Evolutionary conservation across 2,113 vertebrate species (phyloP), one percentile per base, ranked within the genome.

Genomic region (Rhinolophus sinicus): DNA sequence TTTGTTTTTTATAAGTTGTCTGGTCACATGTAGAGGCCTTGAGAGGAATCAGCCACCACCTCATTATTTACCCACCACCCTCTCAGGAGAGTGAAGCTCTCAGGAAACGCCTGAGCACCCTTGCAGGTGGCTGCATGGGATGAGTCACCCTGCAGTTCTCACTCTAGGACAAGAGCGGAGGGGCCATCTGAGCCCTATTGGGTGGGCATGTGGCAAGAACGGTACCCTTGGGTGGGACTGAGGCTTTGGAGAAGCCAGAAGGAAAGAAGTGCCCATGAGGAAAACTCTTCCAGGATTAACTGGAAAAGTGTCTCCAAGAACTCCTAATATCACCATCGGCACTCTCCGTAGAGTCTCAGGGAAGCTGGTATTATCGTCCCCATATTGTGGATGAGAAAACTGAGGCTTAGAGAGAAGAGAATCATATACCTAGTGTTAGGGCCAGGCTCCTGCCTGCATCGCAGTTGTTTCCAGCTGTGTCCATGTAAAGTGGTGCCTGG

Each of bases 221-320:
- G 28, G 16, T 2, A 33, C 21, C 6, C 21, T 70, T 30, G 75
- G 24, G 14, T 6, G 40, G 38, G 16, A 40, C 1, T 0, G 0
- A 62, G 35, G 14, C 78, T 72, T 14, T 4, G 7, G 33, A 60
- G 47, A n/a, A 56, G 28, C 18, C 8, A 22, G 67, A 58, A 54
- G 30, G 16, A 76, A 75, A 75, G 65, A 44, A 15, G 11, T 13
- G 4, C 19, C 9, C 16, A 5, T 24, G 50, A 44, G 18, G 6
- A 24, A 56, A 26, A 7, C 15, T 54, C 65, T 7, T 22, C 64
- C 14, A 21, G 3, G 11, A 30, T 8, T 30, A 47, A 64, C 73
- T 44, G 6, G n/a, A 58, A 76, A 54, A 38, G 12, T 8, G 14
- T 3, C 52, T 52, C 40, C 28, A n/a, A 84, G 19, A 69, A 22